These are phyloP conservation scores for Regulus satrapa DNA, from an alignment of 2,113 vertebrate species.

Conservation along the genomic window DNA sequence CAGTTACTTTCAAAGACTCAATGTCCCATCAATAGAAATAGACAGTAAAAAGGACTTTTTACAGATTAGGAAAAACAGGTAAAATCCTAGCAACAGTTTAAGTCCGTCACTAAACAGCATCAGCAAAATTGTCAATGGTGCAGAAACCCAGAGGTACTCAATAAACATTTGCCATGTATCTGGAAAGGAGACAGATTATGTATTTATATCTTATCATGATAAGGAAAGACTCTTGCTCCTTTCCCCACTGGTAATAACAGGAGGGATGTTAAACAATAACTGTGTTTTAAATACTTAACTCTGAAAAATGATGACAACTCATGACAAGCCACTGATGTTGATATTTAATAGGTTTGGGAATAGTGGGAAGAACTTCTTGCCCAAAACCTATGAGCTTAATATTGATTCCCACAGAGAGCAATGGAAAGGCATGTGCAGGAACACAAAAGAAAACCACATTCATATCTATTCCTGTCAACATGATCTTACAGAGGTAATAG, in stretches of 20 bases:
- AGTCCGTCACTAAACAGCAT: not conserved
- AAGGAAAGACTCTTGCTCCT: conserved; percentile 20
- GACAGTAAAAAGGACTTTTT: not conserved
- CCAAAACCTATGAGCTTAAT: not conserved
- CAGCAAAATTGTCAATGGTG: not conserved
- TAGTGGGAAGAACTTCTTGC: not conserved
- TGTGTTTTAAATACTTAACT: not conserved
- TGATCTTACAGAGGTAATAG: not conserved
- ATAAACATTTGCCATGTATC: conserved; percentile 20
- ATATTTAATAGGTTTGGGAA: not conserved
- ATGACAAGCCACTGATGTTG: not conserved
- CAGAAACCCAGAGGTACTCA: conserved; percentile 36
- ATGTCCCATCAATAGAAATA: not conserved
- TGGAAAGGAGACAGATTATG: conserved; percentile 22
- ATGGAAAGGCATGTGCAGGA: not conserved
- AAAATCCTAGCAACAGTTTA: conserved; percentile 44
- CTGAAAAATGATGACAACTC: not conserved
- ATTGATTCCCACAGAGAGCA: not conserved
- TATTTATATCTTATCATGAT: not conserved
- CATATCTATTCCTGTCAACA: not conserved
- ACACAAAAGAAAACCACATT: not conserved
- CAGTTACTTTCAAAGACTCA: not conserved
- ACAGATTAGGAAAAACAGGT: not conserved
- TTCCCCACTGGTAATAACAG: not conserved
- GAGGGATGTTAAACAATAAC: conserved; percentile 43